Base-by-base conservation (phyloP, 2,113 vertebrate genomes). In the Lamprologus lemairii region DNA sequence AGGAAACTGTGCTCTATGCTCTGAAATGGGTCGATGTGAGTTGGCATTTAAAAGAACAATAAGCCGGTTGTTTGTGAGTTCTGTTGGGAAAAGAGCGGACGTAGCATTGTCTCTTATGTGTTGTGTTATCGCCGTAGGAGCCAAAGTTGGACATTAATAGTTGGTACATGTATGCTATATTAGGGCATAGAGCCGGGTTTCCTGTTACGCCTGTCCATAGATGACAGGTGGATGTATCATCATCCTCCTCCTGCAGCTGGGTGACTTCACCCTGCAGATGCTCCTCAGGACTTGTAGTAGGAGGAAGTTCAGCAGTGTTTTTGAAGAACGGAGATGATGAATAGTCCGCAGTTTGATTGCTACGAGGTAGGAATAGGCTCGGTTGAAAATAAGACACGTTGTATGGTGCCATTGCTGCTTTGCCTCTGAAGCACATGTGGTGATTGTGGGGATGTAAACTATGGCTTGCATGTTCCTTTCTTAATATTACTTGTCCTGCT, bases 41-140 rank as follows among this genome's bases (percentile, higher is more conserved):
- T 28, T 94, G 94, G 90, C 94, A 93, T 96, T 95, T 95, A 88
- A 93, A 93, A 89, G 84, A 92, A 86, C 86, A 90, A 87, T 85
- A 40, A 87, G 87, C 68, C 55, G 87, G 83, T 88, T 90, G 89
- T 91, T 88, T 90, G 90, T 55, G 79, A 75, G 80, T 86, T 51
- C 75, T 80, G 45, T 19, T 23, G 51, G 75, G 47, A 57, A 82
- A 86, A 40, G 58, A 49, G 16, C 1, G 71, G 73, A 31, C 26
- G 16, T 51, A 78, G 0, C 11, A 83, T 11, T n/a, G 75, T 82
- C 31, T 85, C 80, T 87, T 33, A 12, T 65, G 40, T 71, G 45
- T 23, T 65, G 54, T 63, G 10, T 40, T 49, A 40, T 84, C 49
- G 4, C 40, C 0, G 19, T 23, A n/a, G 16, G 19, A 47, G 54